Evolutionary conservation across 2,113 vertebrate species (phyloP), one percentile per base, ranked within the genome.

Genomic region (Capreolus pygargus): DNA sequence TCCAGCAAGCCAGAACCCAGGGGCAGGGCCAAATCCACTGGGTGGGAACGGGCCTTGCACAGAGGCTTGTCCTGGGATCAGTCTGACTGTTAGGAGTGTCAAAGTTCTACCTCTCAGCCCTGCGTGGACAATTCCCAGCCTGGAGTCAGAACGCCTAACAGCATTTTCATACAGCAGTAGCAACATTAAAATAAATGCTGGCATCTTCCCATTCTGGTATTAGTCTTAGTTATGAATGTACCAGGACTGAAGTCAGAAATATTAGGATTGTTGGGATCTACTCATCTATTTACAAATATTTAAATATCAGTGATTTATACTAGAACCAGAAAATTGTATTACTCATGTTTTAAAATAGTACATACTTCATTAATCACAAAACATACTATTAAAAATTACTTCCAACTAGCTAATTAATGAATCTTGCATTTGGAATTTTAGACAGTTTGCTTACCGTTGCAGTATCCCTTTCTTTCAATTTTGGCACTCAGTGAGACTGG

Each of bases 401-500:
- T 64, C 7, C 19, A 89, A 16, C 82, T 45, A 91, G 43, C 82
- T 58, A 87, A 54, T 43, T 6, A 58, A 13, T 0, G 6, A 15
- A 5, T 54, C 12, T 76, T 33, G 84, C 67, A 6, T 5, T 0
- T 36, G 14, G 45, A 52, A 4, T 90, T 67, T 21, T 83, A 28
- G 12, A n/a, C 27, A 9, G n/a, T 16, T 4, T 33, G 96, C 99
- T 99, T 98, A 99, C 99, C 99, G 52, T 99, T 99, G 97, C 99
- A 99, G 98, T 99, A 99, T 33, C 99, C 99, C 89, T 99, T 99
- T 97, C 99, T 99, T 85, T 99, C 99, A 86, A 99, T 99, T 98
- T 99, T 99, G 98, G 99, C 99, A 97, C 98, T 99, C 98, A 99
- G 98, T 30, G 99, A 99, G 86, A 99, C 98, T 25, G 99, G 99